Evolutionary conservation across 2,888 invertebrate genomes (phyloP).

Genomic region (Microplitis manilae): DNA sequence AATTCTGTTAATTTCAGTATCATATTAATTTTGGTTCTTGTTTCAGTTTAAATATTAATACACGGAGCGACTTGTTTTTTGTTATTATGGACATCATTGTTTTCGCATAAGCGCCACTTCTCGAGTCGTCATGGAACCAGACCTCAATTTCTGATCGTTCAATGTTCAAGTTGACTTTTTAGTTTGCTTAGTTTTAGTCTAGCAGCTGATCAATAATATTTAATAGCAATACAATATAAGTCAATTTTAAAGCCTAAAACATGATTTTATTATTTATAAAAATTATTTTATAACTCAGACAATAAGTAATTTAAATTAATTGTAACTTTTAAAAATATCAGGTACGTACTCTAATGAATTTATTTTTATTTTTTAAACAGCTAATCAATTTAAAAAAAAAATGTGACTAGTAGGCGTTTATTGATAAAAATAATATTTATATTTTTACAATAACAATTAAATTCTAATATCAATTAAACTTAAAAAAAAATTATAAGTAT

Average conservation of each 20-base stretch:
- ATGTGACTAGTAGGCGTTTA: background rate
- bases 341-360: background rate
- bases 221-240: background rate
- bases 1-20: too few relatives aligned
- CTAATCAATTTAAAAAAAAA: background rate
- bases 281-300: background rate
- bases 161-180: background rate
- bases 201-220: background rate
- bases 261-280: background rate
- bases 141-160: background rate
- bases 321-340: background rate
- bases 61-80: too few relatives aligned
- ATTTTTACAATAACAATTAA: background rate
- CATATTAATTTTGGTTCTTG: too few relatives aligned
- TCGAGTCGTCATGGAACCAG: background rate
- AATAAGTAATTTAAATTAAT: slow-evolving; percentile 6
- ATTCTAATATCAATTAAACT: background rate
- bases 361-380: background rate
- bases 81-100: too few relatives aligned
- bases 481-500: background rate
- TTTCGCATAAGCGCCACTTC: background rate
- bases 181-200: background rate
- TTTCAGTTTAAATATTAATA: too few relatives aligned
- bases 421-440: background rate
- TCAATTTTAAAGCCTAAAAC: background rate